Evolutionary conservation across 2,888 invertebrate genomes (phyloP), one percentile per base, ranked within the genome.

Genomic region (Caenorhabditis sp.): DNA sequence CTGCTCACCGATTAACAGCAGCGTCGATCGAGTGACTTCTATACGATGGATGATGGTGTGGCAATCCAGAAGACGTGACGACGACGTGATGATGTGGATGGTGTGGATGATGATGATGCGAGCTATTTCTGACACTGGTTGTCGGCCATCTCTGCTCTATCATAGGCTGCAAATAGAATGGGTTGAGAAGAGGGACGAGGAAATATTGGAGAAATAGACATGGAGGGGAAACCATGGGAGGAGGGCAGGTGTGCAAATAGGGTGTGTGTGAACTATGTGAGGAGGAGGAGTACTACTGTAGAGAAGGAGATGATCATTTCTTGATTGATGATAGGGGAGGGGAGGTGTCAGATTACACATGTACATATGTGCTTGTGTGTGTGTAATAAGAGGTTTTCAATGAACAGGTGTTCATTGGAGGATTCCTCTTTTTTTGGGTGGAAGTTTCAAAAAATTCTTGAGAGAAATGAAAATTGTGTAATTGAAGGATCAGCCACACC

Each of bases 141-240:
- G 68, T 80, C 35, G 81, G 73, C 85, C 86, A 86, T 84, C 74
- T 73, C 64, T 86, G 81, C 66, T 86, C 84, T 86, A 86, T 49
- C 86, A 86, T 86, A 86, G 86, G 86, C 86, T 86, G 84, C 58
- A 86, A 86, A 74, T 64, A 74, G 63, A 61, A 41, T 12, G 8
- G 14, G 16, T 56, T 49, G 6, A 44, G 47, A 51, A 14, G 10
- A 31, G n/a, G n/a, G n/a, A n/a, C n/a, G n/a, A n/a, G n/a, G 68
- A 41, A 28, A 58, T n/a, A 22, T 16, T n/a, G 51, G 6, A 44
- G 38, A 58, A 28, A 58, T 19, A 22, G 56, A 41, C 22, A 22
- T 10, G 54, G 24, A 19, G 31, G 10, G 26, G 51, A 58, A 58
- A 56, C n/a, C 22, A 26, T 35, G 16, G 26, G 26, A 12, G 16